Conservation (phyloP, 2,113 vertebrate species). For the Opisthocomus hoazin region DNA sequence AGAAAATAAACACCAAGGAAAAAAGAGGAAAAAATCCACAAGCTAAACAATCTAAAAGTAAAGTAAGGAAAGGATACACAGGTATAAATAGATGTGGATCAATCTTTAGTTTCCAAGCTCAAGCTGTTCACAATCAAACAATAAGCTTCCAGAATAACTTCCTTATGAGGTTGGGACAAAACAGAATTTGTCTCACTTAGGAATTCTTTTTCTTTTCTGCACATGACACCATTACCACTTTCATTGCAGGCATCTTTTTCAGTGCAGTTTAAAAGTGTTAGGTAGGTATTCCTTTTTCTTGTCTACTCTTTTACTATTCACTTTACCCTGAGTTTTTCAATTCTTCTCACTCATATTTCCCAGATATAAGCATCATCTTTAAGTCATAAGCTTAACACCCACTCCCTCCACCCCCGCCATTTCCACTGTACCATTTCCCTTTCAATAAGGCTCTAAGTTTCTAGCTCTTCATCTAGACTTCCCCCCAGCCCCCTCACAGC, state of each 20-base stretch:
- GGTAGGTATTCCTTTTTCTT: background rate
- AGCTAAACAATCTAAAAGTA: background rate
- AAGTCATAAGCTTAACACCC: background rate
- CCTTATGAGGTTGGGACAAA: background rate
- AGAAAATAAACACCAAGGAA: background rate
- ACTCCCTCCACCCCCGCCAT: fast-evolving
- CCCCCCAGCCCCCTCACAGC: background rate
- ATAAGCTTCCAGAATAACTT: background rate
- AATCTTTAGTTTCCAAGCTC: background rate
- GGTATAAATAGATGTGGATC: background rate
- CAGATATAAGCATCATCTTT: background rate
- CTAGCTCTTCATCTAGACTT: background rate
- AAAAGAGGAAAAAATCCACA: background rate
- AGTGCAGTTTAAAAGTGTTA: background rate
- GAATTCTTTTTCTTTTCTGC: background rate
- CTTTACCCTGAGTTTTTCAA: background rate
- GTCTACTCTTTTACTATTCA: background rate
- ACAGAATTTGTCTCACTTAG: background rate
- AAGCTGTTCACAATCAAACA: background rate
- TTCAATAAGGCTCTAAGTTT: background rate
- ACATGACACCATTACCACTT: background rate
- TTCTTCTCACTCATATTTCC: background rate
- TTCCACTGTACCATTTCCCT: background rate
- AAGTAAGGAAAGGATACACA: background rate
- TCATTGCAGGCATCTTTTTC: background rate